phyloP scores from a whole-genome alignment of 30 jellyfish, hydroid and myxozoan genomes.

The Clytia hemisphaerica region DNA sequence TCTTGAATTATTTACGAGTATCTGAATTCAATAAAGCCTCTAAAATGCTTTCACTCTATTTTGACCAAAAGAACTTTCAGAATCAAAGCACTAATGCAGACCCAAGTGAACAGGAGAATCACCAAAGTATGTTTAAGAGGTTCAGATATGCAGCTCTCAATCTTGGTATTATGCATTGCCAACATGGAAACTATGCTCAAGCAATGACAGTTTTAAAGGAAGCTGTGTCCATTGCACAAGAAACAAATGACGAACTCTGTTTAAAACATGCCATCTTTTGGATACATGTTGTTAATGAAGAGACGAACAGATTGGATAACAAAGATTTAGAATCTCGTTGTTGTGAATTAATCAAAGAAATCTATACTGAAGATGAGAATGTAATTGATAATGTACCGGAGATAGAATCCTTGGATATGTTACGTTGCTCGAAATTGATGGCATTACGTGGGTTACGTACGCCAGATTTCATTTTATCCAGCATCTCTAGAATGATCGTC shows the following conservation, averaged over 20 bases:
- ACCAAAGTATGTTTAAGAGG: slow-evolving; percentile 57
- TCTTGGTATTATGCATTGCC: slow-evolving; percentile 57
- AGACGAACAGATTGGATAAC: too few relatives aligned
- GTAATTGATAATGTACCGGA: not conserved
- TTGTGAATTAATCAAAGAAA: not conserved
- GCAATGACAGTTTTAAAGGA: slow-evolving; percentile 69
- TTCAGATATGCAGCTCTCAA: slow-evolving; percentile 75
- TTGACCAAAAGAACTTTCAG: slow-evolving; percentile 56
- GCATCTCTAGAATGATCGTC: slow-evolving; percentile 1
- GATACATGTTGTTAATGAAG: slow-evolving; percentile 19
- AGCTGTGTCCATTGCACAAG: slow-evolving; percentile 81
- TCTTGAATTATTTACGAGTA: slow-evolving; percentile 50
- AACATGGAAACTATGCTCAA: slow-evolving; percentile 43
- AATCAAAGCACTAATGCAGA: slow-evolving; percentile 30
- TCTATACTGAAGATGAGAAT: not conserved
- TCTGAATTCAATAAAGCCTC: slow-evolving; percentile 54
- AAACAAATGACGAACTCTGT: slow-evolving; percentile 64
- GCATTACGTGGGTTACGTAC: not conserved
- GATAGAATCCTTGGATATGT: slow-evolving; percentile 10
- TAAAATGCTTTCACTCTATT: slow-evolving; percentile 44
- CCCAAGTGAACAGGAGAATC: slow-evolving; percentile 46
- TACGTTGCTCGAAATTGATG: not conserved
- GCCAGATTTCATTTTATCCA: slow-evolving; percentile 16
- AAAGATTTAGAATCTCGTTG: too few relatives aligned
- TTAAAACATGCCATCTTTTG: slow-evolving; percentile 63